phyloP scores from a whole-genome alignment of 35 echinoderm and acorn worm species.

The Ophioderma brevispina region DNA sequence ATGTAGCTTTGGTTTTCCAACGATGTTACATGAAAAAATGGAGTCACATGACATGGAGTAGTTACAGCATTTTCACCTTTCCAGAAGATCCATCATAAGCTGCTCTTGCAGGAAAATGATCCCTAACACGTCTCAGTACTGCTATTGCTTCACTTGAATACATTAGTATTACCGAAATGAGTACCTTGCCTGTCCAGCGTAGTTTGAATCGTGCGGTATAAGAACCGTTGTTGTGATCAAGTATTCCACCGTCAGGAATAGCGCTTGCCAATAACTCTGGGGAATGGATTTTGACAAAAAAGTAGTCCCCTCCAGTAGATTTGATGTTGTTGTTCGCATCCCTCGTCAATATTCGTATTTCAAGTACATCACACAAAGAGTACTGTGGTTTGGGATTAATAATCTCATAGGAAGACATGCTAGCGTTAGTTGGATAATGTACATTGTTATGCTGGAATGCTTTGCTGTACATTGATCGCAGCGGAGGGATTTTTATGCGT shows the following conservation, averaged over 20 bases:
- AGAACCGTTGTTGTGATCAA: background rate
- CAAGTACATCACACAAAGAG: background rate
- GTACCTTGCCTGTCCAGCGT: background rate
- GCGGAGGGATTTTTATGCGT: background rate
- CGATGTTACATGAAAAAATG: background rate
- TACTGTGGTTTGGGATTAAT: background rate
- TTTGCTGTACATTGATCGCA: background rate
- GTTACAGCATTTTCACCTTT: background rate
- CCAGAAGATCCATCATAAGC: background rate
- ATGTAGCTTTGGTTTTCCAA: background rate
- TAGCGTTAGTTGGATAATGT: background rate
- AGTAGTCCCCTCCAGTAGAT: background rate
- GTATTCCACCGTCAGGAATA: background rate
- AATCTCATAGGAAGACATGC: background rate
- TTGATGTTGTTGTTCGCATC: too few relatives aligned
- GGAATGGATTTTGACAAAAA: background rate
- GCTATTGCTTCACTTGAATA: background rate
- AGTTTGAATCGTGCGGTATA: background rate
- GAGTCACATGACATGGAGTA: background rate
- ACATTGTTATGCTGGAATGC: background rate
- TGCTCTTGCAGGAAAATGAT: background rate
- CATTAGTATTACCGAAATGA: background rate
- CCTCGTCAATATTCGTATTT: background rate
- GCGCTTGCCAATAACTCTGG: background rate
- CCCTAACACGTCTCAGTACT: background rate